Conservation (phyloP, 2,888 invertebrate genomes). For the Smittia aterrima region DNA sequence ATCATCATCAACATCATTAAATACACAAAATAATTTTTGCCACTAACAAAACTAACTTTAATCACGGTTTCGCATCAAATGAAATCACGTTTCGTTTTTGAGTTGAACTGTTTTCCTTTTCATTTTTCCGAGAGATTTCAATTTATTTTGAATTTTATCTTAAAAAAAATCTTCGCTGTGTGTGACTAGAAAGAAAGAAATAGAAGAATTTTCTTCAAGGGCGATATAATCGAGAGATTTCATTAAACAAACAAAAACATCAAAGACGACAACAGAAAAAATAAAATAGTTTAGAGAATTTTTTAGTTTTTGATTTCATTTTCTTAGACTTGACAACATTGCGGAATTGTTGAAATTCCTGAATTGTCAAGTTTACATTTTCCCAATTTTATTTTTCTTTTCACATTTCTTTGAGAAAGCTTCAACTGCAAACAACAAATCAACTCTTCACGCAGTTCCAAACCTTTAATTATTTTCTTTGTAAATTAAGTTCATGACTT, state of each 20-base stretch:
- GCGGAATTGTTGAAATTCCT: too few relatives aligned
- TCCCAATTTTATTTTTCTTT: too few relatives aligned
- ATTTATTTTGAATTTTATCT: neutral
- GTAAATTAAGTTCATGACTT: neutral
- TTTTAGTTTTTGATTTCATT: too few relatives aligned
- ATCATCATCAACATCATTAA: neutral
- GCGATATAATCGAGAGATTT: neutral
- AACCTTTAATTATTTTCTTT: neutral
- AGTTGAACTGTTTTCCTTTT: neutral
- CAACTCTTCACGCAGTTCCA: neutral
- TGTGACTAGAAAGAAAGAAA: conserved; percentile 2
- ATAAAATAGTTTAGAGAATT: neutral
- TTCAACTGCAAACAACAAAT: neutral
- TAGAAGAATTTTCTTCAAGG: neutral
- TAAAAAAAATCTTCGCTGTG: conserved; percentile 26
- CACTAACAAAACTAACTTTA: conserved; percentile 8
- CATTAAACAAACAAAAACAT: neutral
- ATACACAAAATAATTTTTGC: conserved; percentile 8
- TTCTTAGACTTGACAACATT: too few relatives aligned
- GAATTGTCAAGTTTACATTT: too few relatives aligned
- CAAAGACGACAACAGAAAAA: too few relatives aligned
- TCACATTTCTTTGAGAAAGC: too few relatives aligned
- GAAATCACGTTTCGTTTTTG: neutral
- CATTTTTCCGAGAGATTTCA: neutral
- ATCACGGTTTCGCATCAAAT: neutral